These are phyloP conservation scores for Chascanopsetta lugubris DNA, from an alignment of 2,113 vertebrate species.

Conservation along the genomic window DNA sequence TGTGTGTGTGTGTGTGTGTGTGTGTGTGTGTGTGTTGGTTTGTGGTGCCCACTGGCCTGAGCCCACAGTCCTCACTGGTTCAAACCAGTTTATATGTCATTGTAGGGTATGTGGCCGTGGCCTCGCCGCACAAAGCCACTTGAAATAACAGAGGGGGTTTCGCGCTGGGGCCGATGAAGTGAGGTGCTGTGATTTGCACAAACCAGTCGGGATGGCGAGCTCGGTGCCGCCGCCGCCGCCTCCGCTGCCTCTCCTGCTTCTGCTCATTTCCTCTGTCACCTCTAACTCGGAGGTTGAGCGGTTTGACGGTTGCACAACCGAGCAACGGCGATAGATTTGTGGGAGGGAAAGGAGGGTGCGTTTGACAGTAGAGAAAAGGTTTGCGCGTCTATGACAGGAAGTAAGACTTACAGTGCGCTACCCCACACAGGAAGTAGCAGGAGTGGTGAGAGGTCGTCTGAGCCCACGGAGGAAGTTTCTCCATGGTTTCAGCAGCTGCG, in stretches of 20 bases:
- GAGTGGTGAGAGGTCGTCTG: slow-evolving; percentile 55
- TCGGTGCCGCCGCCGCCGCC: not conserved
- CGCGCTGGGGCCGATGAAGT: slow-evolving; percentile 25
- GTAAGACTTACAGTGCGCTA: slow-evolving; percentile 30
- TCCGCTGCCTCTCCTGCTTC: too few species aligned
- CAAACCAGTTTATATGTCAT: slow-evolving; percentile 61
- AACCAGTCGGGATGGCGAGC: slow-evolving; percentile 10
- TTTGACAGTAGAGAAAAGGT: slow-evolving; percentile 27
- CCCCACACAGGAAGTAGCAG: slow-evolving; percentile 61
- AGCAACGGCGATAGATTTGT: not conserved
- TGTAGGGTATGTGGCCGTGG: slow-evolving; percentile 43
- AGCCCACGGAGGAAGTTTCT: slow-evolving; percentile 50
- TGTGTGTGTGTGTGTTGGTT: slow-evolving; percentile 11
- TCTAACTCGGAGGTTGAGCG: not conserved
- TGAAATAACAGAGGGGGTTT: slow-evolving; percentile 47
- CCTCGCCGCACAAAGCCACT: slow-evolving; percentile 48
- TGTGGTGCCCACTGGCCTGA: slow-evolving; percentile 34
- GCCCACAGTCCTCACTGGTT: slow-evolving; percentile 53
- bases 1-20: slow-evolving; percentile 5
- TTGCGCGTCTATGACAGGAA: slow-evolving; percentile 48
- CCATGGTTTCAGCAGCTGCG: slow-evolving; percentile 48
- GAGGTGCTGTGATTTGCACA: slow-evolving; percentile 24
- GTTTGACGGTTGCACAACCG: slow-evolving; percentile 5
- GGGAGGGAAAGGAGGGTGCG: slow-evolving; percentile 6
- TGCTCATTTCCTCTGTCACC: not conserved